A percentile compares a stretch with the other conserved stretches of the same genome.
These are phyloP conservation scores for Hirtodrosophila confusa DNA, from an alignment of 2,888 invertebrate genomes.

Conservation along the genomic window DNA sequence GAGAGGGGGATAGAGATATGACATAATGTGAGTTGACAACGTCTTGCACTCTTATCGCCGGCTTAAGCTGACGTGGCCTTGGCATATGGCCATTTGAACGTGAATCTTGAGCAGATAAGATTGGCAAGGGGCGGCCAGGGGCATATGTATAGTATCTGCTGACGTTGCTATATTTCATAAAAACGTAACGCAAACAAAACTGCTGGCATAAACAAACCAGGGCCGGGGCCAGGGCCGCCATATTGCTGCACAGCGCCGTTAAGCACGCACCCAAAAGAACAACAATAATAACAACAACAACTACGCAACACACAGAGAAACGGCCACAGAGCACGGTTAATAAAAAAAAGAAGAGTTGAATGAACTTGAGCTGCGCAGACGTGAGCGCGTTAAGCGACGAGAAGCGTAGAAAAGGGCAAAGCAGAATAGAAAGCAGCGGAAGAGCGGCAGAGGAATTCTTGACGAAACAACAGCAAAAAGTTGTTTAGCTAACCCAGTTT, in stretches of 20 bases:
- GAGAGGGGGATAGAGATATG: conserved; percentile 55
- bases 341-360: conserved; percentile 63
- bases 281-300: conserved; percentile 32
- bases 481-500: conserved; percentile 59
- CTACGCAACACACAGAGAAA: conserved; percentile 14
- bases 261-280: conserved; percentile 32
- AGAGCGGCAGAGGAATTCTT: conserved; percentile 31
- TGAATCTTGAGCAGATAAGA: conserved; percentile 55
- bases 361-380: conserved; percentile 70
- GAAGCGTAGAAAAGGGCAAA: conserved; percentile 44
- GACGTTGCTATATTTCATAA: conserved; percentile 46
- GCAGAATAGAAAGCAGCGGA: conserved; percentile 55
- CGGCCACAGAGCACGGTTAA: conserved; percentile 29
- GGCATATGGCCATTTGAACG: conserved; percentile 27
- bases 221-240: conserved; percentile 38
- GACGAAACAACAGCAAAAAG: conserved; percentile 52
- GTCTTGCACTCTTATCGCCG: conserved; percentile 60
- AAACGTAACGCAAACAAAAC: conserved; percentile 31
- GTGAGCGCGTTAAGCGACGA: conserved; percentile 46
- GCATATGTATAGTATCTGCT: conserved; percentile 33
- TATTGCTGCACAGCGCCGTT: conserved; percentile 59
- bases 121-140: conserved; percentile 3
- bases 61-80: conserved; percentile 74
- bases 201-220: conserved; percentile 57
- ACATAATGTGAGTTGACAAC: conserved; percentile 68